phyloP scores from a whole-genome alignment of 2,888 invertebrate genomes.

The Athrips mouffetella region DNA sequence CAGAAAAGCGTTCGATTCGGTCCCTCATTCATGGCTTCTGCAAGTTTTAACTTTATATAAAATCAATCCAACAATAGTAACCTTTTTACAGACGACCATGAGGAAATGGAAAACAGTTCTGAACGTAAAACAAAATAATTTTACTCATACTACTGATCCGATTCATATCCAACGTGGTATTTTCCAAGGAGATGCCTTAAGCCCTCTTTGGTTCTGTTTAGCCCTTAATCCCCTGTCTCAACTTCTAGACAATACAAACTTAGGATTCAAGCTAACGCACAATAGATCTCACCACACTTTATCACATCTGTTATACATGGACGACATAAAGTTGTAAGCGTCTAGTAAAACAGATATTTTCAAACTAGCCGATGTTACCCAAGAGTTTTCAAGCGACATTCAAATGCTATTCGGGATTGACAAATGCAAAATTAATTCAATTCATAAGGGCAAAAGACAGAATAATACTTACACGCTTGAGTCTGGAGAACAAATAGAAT shows the following conservation, averaged over 20 bases:
- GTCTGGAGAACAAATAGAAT: not conserved
- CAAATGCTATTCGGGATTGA: conserved; percentile 13
- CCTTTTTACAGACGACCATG: conserved; percentile 13
- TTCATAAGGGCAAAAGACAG: not conserved
- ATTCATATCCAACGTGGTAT: conserved; percentile 23
- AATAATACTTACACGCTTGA: not conserved
- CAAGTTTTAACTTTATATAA: conserved; percentile 23
- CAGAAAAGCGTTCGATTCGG: conserved; percentile 27
- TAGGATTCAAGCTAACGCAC: not conserved
- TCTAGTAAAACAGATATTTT: not conserved
- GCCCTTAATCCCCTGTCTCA: conserved; percentile 21
- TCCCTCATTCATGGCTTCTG: conserved; percentile 27
- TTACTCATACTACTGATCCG: conserved; percentile 10
- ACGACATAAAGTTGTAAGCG: conserved; percentile 15
- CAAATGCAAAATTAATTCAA: conserved; percentile 14
- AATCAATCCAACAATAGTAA: conserved; percentile 23
- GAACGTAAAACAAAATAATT: conserved; percentile 8
- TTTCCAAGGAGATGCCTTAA: conserved; percentile 24
- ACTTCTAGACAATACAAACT: not conserved
- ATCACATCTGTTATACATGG: conserved; percentile 12
- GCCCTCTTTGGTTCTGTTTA: too few species aligned
- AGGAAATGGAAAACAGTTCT: conserved; percentile 15
- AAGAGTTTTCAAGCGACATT: conserved; percentile 9
- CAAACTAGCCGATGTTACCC: conserved; percentile 1
- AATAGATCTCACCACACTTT: not conserved